A percentile compares a stretch with the other conserved stretches of the same genome.
These are phyloP conservation scores for Sterrhoptilus dennistouni DNA, from an alignment of 2,113 vertebrate species.

Conservation along the genomic window DNA sequence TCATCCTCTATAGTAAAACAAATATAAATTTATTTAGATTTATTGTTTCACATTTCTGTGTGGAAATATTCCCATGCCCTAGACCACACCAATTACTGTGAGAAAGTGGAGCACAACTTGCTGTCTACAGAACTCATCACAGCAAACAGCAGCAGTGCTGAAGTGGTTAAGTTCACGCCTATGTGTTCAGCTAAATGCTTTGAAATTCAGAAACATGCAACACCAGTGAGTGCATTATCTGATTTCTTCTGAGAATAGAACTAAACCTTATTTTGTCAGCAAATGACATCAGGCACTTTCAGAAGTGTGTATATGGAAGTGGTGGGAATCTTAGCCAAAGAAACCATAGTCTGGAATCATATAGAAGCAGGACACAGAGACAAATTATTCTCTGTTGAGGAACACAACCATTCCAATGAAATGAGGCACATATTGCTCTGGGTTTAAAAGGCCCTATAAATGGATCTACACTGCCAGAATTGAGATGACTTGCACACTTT, in stretches of 20 bases:
- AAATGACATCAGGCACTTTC: background rate
- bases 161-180: background rate
- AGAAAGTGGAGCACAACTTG: background rate
- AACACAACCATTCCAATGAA: background rate
- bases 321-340: background rate
- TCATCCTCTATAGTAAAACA: background rate
- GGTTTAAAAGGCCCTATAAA: background rate
- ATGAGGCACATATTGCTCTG: background rate
- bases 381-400: background rate
- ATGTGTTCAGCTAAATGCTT: background rate
- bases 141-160: background rate
- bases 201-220: background rate
- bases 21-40: background rate
- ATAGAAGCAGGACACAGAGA: background rate
- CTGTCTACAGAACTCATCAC: background rate
- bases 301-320: background rate
- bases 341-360: background rate
- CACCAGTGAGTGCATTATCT: background rate
- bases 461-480: background rate
- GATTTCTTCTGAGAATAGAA: background rate
- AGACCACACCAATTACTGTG: no score
- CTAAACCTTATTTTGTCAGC: background rate
- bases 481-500: background rate
- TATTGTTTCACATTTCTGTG: background rate
- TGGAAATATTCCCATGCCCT: background rate